Percentiles rank a stretch among this genome's conserved stretches.
These are phyloP conservation scores for Trichogramma dendrolimi DNA, from an alignment of 2,888 invertebrate genomes.

Conservation along the genomic window DNA sequence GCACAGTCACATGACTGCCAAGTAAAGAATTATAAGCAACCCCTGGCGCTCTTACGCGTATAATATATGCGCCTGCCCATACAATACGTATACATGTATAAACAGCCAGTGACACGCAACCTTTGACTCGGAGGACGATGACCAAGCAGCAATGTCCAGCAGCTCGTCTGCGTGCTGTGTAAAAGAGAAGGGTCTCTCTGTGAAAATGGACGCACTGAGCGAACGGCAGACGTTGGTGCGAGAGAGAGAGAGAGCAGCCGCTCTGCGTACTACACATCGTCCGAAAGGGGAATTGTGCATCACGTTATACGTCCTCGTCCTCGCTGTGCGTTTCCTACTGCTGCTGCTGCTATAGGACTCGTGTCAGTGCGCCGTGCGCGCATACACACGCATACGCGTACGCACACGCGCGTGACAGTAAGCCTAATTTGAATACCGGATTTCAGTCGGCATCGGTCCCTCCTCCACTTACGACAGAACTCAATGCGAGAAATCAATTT, in stretches of 20 bases:
- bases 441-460: constrained; percentile 30
- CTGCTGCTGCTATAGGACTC: background rate
- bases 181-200: background rate
- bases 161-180: background rate
- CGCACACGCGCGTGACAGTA: constrained; percentile 24
- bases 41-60: too few relatives aligned
- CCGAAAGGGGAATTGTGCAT: constrained; percentile 27
- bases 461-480: constrained; percentile 29
- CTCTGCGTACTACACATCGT: constrained; percentile 42
- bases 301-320: constrained; percentile 31
- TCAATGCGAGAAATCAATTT: constrained; percentile 27
- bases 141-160: too few relatives aligned
- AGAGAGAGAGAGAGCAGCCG: constrained; percentile 25
- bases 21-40: too few relatives aligned
- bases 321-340: constrained; percentile 27
- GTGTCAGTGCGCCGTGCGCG: constrained; percentile 7
- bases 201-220: background rate
- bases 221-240: background rate
- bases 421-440: constrained; percentile 38
- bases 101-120: too few relatives aligned
- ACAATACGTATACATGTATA: too few relatives aligned
- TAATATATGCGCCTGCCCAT: too few relatives aligned
- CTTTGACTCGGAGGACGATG: too few relatives aligned
- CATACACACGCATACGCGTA: constrained; percentile 4
- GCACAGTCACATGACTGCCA: too few relatives aligned